Evolutionary conservation across 2,888 invertebrate genomes (phyloP).

Genomic region (Mamestra brassicae): DNA sequence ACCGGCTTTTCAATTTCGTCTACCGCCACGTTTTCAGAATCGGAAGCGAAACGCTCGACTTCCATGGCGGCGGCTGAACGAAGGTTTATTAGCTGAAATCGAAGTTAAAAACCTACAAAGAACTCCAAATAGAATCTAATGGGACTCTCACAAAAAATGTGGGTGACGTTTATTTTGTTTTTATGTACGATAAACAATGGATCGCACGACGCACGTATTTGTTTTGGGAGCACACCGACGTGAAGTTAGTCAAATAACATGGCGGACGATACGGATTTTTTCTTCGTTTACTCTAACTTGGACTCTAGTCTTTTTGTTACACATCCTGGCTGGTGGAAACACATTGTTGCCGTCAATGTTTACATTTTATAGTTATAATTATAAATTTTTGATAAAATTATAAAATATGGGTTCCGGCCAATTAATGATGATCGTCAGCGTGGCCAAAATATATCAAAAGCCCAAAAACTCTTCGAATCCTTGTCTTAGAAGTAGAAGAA

Average conservation of each 20-base stretch:
- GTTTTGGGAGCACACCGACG: slow-evolving; percentile 85
- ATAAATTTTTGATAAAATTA: no score
- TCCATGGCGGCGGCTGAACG: slow-evolving; percentile 83
- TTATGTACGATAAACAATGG: slow-evolving; percentile 77
- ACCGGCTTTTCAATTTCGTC: slow-evolving; percentile 80
- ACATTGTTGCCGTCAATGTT: no score
- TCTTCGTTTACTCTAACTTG: slow-evolving; percentile 32
- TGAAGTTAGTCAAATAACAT: slow-evolving; percentile 83
- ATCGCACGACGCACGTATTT: slow-evolving; percentile 82
- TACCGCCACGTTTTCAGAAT: slow-evolving; percentile 89
- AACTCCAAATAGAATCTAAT: slow-evolving; percentile 63
- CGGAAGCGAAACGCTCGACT: slow-evolving; percentile 85
- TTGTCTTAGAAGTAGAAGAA: no score
- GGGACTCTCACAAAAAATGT: slow-evolving; percentile 62
- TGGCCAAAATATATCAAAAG: no score
- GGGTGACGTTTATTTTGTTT: slow-evolving; percentile 68
- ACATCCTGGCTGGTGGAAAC: background rate
- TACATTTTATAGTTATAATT: no score
- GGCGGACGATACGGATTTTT: slow-evolving; percentile 46
- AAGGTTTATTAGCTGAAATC: slow-evolving; percentile 51
- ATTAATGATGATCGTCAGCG: no score
- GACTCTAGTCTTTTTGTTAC: slow-evolving; percentile 41
- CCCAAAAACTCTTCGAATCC: no score
- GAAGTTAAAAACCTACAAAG: slow-evolving; percentile 45
- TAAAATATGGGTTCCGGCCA: no score